Evolutionary conservation across 1,140 invertebrate species (phyloP).

Genomic region (Akabosia matsudoensis): DNA sequence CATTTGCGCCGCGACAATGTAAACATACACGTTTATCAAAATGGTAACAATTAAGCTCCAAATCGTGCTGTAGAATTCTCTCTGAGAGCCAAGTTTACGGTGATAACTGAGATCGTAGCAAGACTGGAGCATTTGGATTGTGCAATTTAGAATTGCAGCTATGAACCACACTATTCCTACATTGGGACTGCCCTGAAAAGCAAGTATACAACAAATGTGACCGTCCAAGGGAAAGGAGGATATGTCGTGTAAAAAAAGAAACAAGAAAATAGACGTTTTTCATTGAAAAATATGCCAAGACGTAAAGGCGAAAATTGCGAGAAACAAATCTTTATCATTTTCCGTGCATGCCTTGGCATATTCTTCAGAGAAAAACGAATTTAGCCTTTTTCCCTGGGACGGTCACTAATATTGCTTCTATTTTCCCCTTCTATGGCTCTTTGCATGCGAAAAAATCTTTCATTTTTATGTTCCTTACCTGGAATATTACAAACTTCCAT

Average conservation of each 20-base stretch:
- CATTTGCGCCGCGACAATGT: conserved; percentile 9
- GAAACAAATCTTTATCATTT: too few relatives aligned
- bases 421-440: too few relatives aligned
- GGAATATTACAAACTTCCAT: neutral
- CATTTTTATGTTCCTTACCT: too few relatives aligned
- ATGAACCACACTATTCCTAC: neutral
- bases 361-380: too few relatives aligned
- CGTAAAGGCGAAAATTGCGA: too few relatives aligned
- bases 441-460: too few relatives aligned
- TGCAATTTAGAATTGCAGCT: neutral
- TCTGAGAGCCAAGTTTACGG: neutral
- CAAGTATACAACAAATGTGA: neutral
- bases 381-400: too few relatives aligned
- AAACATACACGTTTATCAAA: neutral
- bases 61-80: neutral
- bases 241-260: too few relatives aligned
- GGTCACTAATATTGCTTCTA: too few relatives aligned
- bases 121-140: conserved; percentile 3
- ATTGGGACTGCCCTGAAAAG: neutral
- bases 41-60: neutral
- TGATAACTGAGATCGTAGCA: conserved; percentile 17
- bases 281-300: too few relatives aligned
- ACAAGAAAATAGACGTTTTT: too few relatives aligned
- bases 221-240: neutral
- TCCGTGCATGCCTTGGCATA: too few relatives aligned